Base-by-base conservation (phyloP, 2,113 vertebrate genomes). In the Romanogobio albipinnatus region DNA sequence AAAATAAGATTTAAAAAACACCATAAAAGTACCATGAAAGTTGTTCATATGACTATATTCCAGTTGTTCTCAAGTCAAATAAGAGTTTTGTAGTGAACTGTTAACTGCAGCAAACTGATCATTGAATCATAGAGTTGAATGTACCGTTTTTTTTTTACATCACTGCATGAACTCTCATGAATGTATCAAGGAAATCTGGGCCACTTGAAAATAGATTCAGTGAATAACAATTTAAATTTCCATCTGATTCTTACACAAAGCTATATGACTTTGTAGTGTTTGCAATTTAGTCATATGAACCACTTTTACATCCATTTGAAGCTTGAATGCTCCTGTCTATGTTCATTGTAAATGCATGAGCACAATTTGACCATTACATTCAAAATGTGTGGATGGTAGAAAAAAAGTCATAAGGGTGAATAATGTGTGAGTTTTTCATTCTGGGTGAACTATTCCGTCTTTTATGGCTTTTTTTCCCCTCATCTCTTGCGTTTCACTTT, bases 401-500 rank as follows among this genome's bases (percentile, higher is more conserved):
- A 29, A 49, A 39, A 75, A 76, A 53, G 9, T 19, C 17, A 76
- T 1, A 14, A 6, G 2, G 26, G 26, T 33, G 15, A 53, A 76
- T 73, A 73, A 47, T 47, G 43, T 45, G 39, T 13, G 9, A 14
- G 19, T 71, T n/a, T 73, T 70, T 70, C 17, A 29, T 29, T 51
- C 24, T 4, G 3, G 14, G 0, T 51, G 26, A 33, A 33, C 29
- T 68, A 68, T 39, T 66, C 15, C 29, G 0, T 66, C 14, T 33
- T 29, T 29, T 29, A 29, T 29, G 29, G 29, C 29, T 29, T 24
- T 56, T 39, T 43, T 45, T 36, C 47, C 26, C 24, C 47, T 87
- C 80, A 76, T 66, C 77, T 81, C 39, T 24, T 29, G 29, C 51
- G 43, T 53, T 39, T 84, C 56, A 45, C 47, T 58, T 14, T 82